Evolutionary conservation across 1,140 invertebrate species (phyloP).

Genomic region (Cardiocondyla obscurior): DNA sequence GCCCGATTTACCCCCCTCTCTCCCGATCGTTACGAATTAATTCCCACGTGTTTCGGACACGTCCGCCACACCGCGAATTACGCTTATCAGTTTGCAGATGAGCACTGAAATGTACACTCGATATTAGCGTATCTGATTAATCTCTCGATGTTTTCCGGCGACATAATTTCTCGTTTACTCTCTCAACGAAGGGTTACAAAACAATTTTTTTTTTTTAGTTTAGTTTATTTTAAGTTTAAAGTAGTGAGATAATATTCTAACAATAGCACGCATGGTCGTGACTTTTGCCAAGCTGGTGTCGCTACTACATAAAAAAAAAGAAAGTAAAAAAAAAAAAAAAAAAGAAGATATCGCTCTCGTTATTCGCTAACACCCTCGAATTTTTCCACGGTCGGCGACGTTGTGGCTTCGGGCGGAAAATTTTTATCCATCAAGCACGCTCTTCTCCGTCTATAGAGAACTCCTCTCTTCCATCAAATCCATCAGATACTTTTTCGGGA

Average conservation of each 20-base stretch:
- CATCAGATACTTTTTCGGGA: slow-evolving; percentile 24
- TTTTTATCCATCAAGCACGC: slow-evolving; percentile 35
- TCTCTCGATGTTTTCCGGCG: neutral
- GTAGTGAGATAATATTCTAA: neutral
- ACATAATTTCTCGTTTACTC: neutral
- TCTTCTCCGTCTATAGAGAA: slow-evolving; percentile 14
- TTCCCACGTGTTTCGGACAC: slow-evolving; percentile 12
- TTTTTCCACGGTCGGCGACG: slow-evolving; percentile 15
- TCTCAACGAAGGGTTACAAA: neutral
- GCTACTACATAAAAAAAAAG: neutral
- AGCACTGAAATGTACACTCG: slow-evolving; percentile 22
- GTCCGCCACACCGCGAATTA: slow-evolving; percentile 5
- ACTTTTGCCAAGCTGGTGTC: slow-evolving; percentile 21
- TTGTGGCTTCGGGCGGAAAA: slow-evolving; percentile 12
- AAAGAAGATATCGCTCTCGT: slow-evolving; percentile 14
- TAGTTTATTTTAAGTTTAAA: no score
- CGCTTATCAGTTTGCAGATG: slow-evolving; percentile 35
- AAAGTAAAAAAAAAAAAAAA: no score
- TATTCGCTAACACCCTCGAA: slow-evolving; percentile 27
- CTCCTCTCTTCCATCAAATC: slow-evolving; percentile 17
- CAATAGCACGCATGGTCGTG: neutral
- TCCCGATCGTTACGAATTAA: slow-evolving; percentile 29
- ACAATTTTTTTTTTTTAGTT: neutral
- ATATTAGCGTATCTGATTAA: slow-evolving; percentile 41
- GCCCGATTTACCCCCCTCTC: neutral